A percentile compares a stretch with the other conserved stretches of the same genome.
Conservation (phyloP, 2,888 invertebrate species). For the Agonum fuliginosum region DNA sequence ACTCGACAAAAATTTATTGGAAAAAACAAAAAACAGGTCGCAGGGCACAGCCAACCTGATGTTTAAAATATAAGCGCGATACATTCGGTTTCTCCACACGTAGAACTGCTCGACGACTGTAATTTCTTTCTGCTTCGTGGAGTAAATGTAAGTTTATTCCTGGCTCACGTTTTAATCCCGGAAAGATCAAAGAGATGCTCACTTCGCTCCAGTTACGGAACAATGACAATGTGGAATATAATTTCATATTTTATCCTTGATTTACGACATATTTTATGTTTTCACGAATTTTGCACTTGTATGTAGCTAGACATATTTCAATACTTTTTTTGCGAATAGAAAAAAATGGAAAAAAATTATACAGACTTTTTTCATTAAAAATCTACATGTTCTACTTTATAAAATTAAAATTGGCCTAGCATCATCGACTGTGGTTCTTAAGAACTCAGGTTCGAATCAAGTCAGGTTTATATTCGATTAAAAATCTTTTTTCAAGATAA, state of each 20-base stretch:
- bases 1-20: constrained; percentile 25
- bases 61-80: constrained; percentile 29
- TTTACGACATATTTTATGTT: no score
- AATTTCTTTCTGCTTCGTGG: constrained; percentile 25
- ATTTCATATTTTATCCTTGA: neutral
- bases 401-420: neutral
- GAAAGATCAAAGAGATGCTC: neutral
- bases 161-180: constrained; percentile 9
- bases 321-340: neutral
- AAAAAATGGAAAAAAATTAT: neutral
- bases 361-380: neutral
- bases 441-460: no score
- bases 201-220: neutral
- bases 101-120: constrained; percentile 17
- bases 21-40: constrained; percentile 21
- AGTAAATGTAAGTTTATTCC: constrained; percentile 22
- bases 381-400: neutral
- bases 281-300: no score
- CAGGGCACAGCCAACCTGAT: constrained; percentile 1
- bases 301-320: neutral
- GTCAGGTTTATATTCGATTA: no score
- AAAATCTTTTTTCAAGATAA: no score
- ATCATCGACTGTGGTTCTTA: no score
- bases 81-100: constrained; percentile 26
- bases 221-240: constrained; percentile 17